phyloP scores from a whole-genome alignment of 2,797 vertebrate species.

The Crax fasciolata region DNA sequence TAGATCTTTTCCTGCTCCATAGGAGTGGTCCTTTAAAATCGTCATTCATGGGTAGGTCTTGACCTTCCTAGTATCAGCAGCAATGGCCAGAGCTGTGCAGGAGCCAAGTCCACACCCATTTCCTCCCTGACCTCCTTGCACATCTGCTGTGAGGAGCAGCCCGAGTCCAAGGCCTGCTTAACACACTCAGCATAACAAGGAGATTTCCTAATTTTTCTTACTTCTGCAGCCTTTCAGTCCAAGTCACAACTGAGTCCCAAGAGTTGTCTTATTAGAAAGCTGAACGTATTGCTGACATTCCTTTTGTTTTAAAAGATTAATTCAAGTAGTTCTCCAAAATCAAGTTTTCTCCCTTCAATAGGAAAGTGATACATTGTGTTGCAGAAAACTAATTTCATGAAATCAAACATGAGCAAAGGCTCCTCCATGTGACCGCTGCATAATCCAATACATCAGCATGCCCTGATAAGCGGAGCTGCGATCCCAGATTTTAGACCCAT shows the following conservation, averaged over 20 bases:
- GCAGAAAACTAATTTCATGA: neutral
- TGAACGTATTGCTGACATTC: neutral
- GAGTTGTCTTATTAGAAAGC: neutral
- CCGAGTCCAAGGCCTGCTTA: neutral
- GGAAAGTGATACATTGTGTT: neutral
- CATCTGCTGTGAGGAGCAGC: neutral
- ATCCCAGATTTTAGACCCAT: slow-evolving; percentile 60
- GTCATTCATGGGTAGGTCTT: neutral
- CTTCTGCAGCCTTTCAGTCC: neutral
- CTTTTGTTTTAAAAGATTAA: neutral
- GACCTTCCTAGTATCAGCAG: neutral
- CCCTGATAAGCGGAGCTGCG: slow-evolving; percentile 42
- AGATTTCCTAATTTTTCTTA: slow-evolving; percentile 16
- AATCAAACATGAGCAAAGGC: neutral
- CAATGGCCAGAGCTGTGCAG: neutral
- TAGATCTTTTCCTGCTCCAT: neutral
- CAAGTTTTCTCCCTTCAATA: neutral
- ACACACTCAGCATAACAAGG: neutral
- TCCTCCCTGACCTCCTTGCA: neutral
- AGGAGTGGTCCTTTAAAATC: neutral
- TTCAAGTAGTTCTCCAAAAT: neutral
- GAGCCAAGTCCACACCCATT: neutral
- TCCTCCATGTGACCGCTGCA: neutral
- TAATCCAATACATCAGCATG: slow-evolving; percentile 48
- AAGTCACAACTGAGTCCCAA: neutral